phyloP scores from a whole-genome alignment of 2,113 vertebrate species.

The Elanus axillaris region DNA sequence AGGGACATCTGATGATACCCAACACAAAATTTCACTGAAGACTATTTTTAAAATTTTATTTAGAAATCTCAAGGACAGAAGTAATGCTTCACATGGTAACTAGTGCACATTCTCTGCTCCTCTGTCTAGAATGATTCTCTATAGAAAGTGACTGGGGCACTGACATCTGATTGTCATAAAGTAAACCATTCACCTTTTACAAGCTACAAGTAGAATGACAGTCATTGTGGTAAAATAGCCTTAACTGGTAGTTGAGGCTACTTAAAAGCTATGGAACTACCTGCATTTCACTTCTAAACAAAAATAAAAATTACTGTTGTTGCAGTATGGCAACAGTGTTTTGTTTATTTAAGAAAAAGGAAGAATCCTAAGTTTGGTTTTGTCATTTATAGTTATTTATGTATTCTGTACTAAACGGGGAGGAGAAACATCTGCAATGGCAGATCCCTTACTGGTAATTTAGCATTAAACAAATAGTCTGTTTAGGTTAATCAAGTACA shows the following conservation, averaged over 20 bases:
- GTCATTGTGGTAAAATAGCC: neutral
- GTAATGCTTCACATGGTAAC: neutral
- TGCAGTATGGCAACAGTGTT: neutral
- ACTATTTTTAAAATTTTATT: neutral
- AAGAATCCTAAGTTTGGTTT: neutral
- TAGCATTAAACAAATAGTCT: neutral
- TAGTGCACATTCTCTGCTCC: neutral
- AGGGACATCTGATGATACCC: rapidly evolving
- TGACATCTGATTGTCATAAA: neutral
- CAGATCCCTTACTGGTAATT: neutral
- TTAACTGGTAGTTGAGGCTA: neutral
- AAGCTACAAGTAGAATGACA: neutral
- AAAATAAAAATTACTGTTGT: neutral
- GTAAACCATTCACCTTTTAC: neutral
- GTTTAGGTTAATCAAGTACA: neutral
- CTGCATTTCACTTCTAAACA: neutral
- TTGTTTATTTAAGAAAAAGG: neutral
- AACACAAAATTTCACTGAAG: neutral
- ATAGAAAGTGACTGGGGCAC: neutral
- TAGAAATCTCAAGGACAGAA: neutral
- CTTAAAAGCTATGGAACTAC: neutral
- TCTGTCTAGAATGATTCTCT: neutral
- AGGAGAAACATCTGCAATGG: neutral
- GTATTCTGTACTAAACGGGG: neutral
- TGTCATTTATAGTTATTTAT: neutral